phyloP scores from a whole-genome alignment of 2,797 vertebrate genomes.

The Emydoidea blandingii region DNA sequence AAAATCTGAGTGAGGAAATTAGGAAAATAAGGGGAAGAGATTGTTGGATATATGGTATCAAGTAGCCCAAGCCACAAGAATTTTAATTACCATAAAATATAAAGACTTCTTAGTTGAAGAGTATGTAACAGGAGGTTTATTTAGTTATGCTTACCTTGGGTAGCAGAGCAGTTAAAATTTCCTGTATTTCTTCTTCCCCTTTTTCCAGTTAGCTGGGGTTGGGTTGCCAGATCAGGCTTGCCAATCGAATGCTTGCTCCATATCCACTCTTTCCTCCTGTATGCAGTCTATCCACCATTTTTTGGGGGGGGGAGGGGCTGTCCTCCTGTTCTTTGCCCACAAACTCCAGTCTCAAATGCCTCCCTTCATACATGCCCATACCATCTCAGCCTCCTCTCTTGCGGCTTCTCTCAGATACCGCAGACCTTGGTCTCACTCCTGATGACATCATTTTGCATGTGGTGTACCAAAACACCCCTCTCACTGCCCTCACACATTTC shows the following conservation, averaged over 20 bases:
- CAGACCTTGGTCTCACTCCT: not conserved
- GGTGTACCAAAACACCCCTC: not conserved
- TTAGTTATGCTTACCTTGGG: slow-evolving; percentile 46
- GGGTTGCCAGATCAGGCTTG: not conserved
- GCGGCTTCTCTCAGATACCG: not conserved
- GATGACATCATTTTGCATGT: not conserved
- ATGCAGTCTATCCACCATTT: not conserved
- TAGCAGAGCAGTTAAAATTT: slow-evolving; percentile 41
- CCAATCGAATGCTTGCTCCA: not conserved
- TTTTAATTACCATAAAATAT: slow-evolving; percentile 68
- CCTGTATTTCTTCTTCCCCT: not conserved
- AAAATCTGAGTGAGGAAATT: slow-evolving; percentile 56
- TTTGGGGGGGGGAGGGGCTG: not conserved
- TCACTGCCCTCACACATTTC: not conserved
- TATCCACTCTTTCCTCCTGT: not conserved
- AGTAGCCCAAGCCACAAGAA: slow-evolving; percentile 65
- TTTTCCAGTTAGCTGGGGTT: not conserved
- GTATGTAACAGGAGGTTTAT: slow-evolving; percentile 31
- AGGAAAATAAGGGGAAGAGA: slow-evolving; percentile 59
- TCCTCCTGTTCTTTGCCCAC: not conserved
- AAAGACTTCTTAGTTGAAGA: slow-evolving; percentile 59
- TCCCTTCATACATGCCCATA: not conserved
- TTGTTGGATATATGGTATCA: slow-evolving; percentile 45
- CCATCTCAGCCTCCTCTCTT: not conserved
- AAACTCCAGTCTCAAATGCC: not conserved